Percentiles rank a stretch among this genome's conserved stretches.
These are phyloP conservation scores for Ennomos erosarius DNA, from an alignment of 2,888 invertebrate genomes.

Conservation along the genomic window DNA sequence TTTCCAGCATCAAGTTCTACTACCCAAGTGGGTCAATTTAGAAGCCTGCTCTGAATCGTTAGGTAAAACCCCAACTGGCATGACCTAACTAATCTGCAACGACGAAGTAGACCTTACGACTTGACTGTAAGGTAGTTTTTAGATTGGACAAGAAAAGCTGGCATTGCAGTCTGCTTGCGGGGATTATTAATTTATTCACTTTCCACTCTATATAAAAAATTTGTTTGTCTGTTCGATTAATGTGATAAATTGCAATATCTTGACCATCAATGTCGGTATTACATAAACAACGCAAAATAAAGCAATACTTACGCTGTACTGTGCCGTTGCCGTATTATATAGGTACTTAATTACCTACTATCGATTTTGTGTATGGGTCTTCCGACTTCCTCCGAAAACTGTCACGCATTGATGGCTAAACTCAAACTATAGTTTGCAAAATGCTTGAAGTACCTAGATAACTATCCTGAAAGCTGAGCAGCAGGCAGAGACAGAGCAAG, in stretches of 20 bases:
- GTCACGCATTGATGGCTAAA: no score
- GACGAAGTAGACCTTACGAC: background rate
- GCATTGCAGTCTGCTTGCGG: constrained; percentile 6
- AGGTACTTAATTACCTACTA: no score
- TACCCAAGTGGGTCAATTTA: constrained; percentile 57
- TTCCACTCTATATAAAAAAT: background rate
- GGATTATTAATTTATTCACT: constrained; percentile 4
- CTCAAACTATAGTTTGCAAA: no score
- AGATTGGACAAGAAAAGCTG: background rate
- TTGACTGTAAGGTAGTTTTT: constrained; percentile 1
- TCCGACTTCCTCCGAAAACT: no score
- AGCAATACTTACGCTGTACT: no score
- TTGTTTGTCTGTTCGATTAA: background rate
- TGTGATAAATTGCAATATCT: background rate
- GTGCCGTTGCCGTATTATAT: no score
- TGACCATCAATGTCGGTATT: no score
- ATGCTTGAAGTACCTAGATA: no score
- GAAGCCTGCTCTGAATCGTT: constrained; percentile 53
- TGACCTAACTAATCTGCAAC: constrained; percentile 6
- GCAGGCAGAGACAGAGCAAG: no score
- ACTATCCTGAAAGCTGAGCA: no score
- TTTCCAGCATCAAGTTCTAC: constrained; percentile 44
- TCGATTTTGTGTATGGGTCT: no score
- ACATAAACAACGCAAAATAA: no score
- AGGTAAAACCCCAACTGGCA: constrained; percentile 18